Conservation (phyloP, 2,888 invertebrate species). For the Nomada fucata region DNA sequence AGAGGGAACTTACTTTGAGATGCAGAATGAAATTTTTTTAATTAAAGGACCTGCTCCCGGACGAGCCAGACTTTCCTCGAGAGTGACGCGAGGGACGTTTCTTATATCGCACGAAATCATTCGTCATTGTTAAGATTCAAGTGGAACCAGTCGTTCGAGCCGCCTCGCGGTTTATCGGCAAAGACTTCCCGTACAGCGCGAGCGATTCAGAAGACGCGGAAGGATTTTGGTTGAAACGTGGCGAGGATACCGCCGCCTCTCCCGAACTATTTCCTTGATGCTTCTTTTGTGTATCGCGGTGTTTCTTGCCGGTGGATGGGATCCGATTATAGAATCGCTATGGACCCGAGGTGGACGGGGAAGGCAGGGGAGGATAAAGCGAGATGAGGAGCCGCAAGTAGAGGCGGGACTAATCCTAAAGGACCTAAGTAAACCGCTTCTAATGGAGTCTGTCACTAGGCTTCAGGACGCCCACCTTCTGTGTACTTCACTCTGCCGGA, state of each 20-base stretch:
- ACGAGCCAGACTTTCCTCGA: conserved; percentile 16
- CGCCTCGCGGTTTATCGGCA: conserved; percentile 16
- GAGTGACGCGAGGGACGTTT: not conserved
- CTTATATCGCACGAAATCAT: not conserved
- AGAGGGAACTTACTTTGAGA: conserved; percentile 50
- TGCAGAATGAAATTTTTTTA: conserved; percentile 58
- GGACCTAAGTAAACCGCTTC: conserved; percentile 79
- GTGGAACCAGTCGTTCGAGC: not conserved
- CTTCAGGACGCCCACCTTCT: conserved; percentile 65
- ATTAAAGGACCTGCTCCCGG: conserved; percentile 50
- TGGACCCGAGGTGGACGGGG: not conserved
- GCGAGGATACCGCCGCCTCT: not conserved
- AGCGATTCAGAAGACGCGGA: not conserved
- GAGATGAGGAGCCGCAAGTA: conserved; percentile 44
- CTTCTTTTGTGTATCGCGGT: conserved; percentile 20
- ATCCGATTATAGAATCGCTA: conserved; percentile 25
- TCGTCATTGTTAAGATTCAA: not conserved
- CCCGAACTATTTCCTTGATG: conserved; percentile 15
- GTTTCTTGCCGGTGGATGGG: conserved; percentile 21
- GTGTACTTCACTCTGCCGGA: conserved; percentile 61
- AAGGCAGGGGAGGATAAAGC: conserved; percentile 54
- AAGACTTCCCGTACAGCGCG: not conserved
- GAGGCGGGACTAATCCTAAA: conserved; percentile 73
- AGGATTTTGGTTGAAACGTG: not conserved
- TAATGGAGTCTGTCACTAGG: conserved; percentile 79